phyloP scores from a whole-genome alignment of 2,888 invertebrate species.

The Microplitis deprimator region DNA sequence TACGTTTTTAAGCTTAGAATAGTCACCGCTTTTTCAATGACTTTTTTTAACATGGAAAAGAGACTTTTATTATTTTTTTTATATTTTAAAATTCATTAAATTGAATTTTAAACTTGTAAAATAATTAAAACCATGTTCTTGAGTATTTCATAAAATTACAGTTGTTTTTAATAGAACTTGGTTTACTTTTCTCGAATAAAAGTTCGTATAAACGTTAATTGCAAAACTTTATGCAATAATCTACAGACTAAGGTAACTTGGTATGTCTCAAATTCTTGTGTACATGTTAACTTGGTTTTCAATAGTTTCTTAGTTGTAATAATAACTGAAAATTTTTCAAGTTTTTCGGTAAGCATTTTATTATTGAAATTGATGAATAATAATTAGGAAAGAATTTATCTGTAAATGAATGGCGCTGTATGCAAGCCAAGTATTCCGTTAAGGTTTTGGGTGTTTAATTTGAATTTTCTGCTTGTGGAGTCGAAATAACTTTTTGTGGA shows the following conservation, averaged over 20 bases:
- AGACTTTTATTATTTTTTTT: not conserved
- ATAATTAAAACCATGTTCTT: not conserved
- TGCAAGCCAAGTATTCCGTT: not conserved
- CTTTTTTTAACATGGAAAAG: no score
- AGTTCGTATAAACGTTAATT: slow-evolving; percentile 45
- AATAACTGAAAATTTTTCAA: not conserved
- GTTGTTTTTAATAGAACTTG: slow-evolving; percentile 49
- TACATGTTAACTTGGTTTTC: not conserved
- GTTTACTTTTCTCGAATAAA: slow-evolving; percentile 31
- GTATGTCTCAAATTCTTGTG: slow-evolving; percentile 6
- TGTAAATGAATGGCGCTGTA: not conserved
- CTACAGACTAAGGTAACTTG: slow-evolving; percentile 7
- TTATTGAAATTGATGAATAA: not conserved
- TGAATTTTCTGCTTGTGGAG: not conserved
- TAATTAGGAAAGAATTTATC: not conserved
- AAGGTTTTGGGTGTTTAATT: not conserved
- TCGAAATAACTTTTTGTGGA: not conserved
- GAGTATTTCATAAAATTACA: slow-evolving; percentile 15
- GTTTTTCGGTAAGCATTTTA: not conserved
- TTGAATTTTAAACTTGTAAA: not conserved
- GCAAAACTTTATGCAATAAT: slow-evolving; percentile 48
- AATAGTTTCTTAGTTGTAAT: not conserved
- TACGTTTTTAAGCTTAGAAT: no score
- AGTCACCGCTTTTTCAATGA: no score
- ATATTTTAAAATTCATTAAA: not conserved